Evolutionary conservation across 2,888 invertebrate species (phyloP).

Genomic region (Idaea dimidiata): DNA sequence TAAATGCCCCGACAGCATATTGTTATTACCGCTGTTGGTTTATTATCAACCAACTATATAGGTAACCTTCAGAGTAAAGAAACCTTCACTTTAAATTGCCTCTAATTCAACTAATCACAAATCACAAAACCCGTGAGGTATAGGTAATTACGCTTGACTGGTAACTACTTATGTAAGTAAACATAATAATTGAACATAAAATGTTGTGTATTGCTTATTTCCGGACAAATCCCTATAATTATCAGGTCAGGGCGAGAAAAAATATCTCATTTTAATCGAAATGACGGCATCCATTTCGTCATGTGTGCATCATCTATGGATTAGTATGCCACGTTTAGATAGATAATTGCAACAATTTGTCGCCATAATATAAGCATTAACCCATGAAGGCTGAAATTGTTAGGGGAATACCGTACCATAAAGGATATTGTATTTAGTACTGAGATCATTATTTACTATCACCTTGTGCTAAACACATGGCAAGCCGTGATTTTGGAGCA

Average conservation of each 20-base stretch:
- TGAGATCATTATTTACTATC: slow-evolving; percentile 39
- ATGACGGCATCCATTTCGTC: slow-evolving; percentile 47
- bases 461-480: slow-evolving; percentile 28
- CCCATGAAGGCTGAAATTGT: slow-evolving; percentile 76
- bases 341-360: slow-evolving; percentile 74
- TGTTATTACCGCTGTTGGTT: too few species aligned
- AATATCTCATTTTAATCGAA: slow-evolving; percentile 37
- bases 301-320: slow-evolving; percentile 46
- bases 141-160: neutral
- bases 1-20: too few species aligned
- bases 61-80: too few species aligned
- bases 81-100: neutral
- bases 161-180: neutral
- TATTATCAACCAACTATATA: too few species aligned
- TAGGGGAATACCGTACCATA: slow-evolving; percentile 70
- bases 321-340: slow-evolving; percentile 65
- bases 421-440: slow-evolving; percentile 68
- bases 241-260: slow-evolving; percentile 34
- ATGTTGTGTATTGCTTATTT: slow-evolving; percentile 9
- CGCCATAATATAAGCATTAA: slow-evolving; percentile 62
- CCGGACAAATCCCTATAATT: slow-evolving; percentile 24
- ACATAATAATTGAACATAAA: neutral
- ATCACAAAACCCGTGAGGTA: neutral
- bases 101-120: neutral
- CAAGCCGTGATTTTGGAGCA: slow-evolving; percentile 17